Evolutionary conservation across 2,797 vertebrate species (phyloP).

Genomic region (Erpetoichthys calabaricus): DNA sequence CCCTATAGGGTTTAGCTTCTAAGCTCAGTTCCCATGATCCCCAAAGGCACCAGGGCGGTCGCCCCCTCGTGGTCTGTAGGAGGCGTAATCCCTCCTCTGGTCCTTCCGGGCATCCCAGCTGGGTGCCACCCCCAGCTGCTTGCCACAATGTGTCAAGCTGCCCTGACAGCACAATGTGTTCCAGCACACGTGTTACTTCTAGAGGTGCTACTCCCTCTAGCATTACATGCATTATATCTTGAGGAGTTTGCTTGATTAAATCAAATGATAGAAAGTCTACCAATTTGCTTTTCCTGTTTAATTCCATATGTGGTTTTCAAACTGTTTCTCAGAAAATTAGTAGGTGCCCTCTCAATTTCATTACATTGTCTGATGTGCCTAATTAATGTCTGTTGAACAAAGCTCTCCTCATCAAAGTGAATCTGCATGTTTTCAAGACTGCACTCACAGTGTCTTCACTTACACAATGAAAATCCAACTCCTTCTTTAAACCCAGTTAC

Average conservation of each 20-base stretch:
- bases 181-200: slow-evolving; percentile 8
- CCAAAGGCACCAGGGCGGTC: no score
- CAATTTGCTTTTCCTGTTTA: slow-evolving; percentile 13
- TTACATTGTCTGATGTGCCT: slow-evolving; percentile 10
- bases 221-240: slow-evolving; percentile 14
- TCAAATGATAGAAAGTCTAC: slow-evolving; percentile 13
- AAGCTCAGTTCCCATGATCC: no score
- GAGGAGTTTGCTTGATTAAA: slow-evolving; percentile 14
- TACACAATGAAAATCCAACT: slow-evolving; percentile 6
- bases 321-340: slow-evolving; percentile 7
- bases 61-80: no score
- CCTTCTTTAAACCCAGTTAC: slow-evolving; percentile 12
- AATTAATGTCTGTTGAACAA: slow-evolving; percentile 6
- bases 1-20: no score
- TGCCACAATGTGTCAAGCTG: no score
- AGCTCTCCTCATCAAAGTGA: slow-evolving; percentile 4
- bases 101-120: no score
- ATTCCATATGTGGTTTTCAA: slow-evolving; percentile 13
- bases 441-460: slow-evolving; percentile 3
- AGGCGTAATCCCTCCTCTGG: no score
- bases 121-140: no score
- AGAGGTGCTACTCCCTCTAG: slow-evolving; percentile 12
- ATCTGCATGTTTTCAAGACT: slow-evolving; percentile 13
- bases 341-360: slow-evolving; percentile 13
- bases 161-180: slow-evolving; percentile 7